Evolutionary conservation across 2,888 invertebrate genomes (phyloP).

Genomic region (Lamellibrachia columna): DNA sequence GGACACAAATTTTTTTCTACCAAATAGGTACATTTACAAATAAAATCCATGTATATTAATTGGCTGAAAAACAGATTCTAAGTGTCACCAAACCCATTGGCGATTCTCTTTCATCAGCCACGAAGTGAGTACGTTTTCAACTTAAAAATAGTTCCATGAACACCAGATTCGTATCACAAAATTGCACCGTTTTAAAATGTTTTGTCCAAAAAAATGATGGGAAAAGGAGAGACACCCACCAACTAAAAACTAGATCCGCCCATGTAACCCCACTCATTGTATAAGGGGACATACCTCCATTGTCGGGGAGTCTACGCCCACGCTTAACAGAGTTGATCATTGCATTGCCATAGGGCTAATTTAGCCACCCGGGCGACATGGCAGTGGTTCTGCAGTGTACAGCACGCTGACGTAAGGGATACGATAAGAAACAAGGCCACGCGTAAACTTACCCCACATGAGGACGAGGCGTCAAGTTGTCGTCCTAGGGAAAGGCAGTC

Average conservation of each 20-base stretch:
- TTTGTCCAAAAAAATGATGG: too few species aligned
- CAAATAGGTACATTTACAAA: too few species aligned
- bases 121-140: too few species aligned
- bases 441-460: background rate
- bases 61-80: too few species aligned
- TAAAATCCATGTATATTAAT: too few species aligned
- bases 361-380: background rate
- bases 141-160: too few species aligned
- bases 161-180: too few species aligned
- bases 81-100: too few species aligned
- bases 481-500: background rate
- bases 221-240: background rate
- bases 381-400: background rate
- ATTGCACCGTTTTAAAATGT: too few species aligned
- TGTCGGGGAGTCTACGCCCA: background rate
- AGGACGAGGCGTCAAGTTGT: background rate
- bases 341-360: background rate
- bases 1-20: too few species aligned
- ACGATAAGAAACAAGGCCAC: background rate
- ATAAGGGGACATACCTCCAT: background rate
- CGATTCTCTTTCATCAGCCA: too few species aligned
- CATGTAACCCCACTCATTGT: background rate
- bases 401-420: background rate
- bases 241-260: background rate
- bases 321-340: background rate